Evolutionary conservation across 2,797 vertebrate genomes (phyloP), one percentile per base, ranked within the genome.

Genomic region (Silurus aristotelis): DNA sequence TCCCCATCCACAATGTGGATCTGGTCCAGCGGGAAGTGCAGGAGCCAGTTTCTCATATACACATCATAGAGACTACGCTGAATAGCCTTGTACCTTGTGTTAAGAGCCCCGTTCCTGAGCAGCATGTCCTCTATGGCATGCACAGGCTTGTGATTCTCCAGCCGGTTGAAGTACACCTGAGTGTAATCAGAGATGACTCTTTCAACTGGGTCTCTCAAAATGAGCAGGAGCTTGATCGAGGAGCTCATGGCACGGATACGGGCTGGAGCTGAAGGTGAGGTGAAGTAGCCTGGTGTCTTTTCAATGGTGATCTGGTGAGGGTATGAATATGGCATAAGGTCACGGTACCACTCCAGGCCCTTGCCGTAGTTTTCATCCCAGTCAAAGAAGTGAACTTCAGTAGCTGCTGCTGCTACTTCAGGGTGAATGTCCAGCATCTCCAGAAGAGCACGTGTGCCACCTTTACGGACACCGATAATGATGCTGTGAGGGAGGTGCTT

Each of bases 401-500:
- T 98, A 89, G 97, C 96, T 1, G 97, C 97, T 1, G 96, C 97
- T 8, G 96, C 97, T 10, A 98, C 96, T 89, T 97, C 96, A 0
- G 97, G 96, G 91, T 98, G 97, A 82, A 98, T 97, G 92, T 97
- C 97, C 64, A 98, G 90, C 97, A 98, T 98, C 91, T 98, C 97
- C 86, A 98, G 90, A 89, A 98, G 92, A 0, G 97, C 97, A 60
- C 97, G 93, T 0, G 97, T 98, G 46, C 97, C 97, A 61, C 97
- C 97, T 91, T 98, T 98, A 19, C 97, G 96, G 43, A 98, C 97
- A 46, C 97, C 97, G 7, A 98, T 96, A 81, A 98, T 98, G 87
- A 98, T 97, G 85, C 96, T 96, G 86, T 97, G 96, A 20, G 97
- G 97, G 86, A 96, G 93, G 86, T 93, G 94, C 90, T 95, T 95